Percentiles rank a stretch among this genome's conserved stretches.
These are phyloP conservation scores for Petrolisthes cinctipes DNA, from an alignment of 2,888 invertebrate genomes.

Conservation along the genomic window DNA sequence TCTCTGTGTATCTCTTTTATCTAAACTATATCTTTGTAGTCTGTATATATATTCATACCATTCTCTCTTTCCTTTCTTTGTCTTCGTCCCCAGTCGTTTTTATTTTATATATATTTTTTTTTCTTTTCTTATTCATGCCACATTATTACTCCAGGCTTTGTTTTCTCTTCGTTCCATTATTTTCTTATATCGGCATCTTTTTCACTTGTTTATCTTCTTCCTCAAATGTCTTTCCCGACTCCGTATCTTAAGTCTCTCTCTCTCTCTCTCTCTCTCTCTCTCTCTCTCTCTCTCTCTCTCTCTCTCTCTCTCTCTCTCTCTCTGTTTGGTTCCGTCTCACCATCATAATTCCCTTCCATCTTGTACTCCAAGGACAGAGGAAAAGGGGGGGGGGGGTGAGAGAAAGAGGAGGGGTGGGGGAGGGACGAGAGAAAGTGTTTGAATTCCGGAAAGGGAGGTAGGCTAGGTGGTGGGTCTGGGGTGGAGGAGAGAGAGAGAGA, in stretches of 20 bases:
- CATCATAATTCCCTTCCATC: neutral
- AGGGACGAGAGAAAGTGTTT: neutral
- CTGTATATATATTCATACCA: too few relatives aligned
- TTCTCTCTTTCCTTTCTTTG: too few relatives aligned
- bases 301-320: neutral
- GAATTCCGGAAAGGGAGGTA: neutral
- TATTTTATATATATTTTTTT: too few relatives aligned
- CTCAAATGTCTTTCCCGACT: neutral
- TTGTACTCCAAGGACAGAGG: neutral
- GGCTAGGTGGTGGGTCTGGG: neutral
- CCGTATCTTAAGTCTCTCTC: too few relatives aligned
- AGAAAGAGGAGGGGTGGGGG: neutral
- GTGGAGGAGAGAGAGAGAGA: constrained; percentile 18
- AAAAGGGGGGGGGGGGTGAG: neutral
- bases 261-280: constrained; percentile 20
- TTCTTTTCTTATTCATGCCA: too few relatives aligned
- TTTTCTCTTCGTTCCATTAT: too few relatives aligned
- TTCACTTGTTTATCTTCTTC: neutral
- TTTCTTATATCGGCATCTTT: too few relatives aligned
- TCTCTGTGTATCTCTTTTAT: constrained; percentile 14
- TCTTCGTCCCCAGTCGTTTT: too few relatives aligned
- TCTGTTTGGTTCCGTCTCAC: neutral
- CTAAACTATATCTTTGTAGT: too few relatives aligned
- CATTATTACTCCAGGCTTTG: too few relatives aligned
- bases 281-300: constrained; percentile 1